Evolutionary conservation across 2,113 vertebrate species (phyloP).

Genomic region (Sinocyclocheilus grahami): DNA sequence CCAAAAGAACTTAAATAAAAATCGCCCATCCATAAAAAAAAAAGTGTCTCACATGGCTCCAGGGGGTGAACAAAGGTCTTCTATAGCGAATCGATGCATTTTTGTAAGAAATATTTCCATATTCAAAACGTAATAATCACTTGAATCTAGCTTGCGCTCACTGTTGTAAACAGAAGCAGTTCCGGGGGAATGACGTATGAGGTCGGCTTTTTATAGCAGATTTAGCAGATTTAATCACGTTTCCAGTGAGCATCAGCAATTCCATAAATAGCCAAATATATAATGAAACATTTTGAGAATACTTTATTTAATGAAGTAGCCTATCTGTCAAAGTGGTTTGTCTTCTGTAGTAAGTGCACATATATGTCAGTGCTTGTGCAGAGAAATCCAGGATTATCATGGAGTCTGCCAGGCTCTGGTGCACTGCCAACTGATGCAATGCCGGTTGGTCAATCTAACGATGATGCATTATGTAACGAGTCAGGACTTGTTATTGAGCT

Average conservation of each 20-base stretch:
- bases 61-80: no score
- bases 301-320: background rate
- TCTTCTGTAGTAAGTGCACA: background rate
- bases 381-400: constrained; percentile 34
- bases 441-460: background rate
- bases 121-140: no score
- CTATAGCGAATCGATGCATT: no score
- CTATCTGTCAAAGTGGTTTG: background rate
- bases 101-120: no score
- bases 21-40: no score
- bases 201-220: no score
- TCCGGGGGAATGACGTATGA: no score
- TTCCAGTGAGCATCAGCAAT: background rate
- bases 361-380: constrained; percentile 8
- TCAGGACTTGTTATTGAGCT: background rate
- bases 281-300: constrained; percentile 2
- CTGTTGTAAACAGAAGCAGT: no score
- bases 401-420: constrained; percentile 20
- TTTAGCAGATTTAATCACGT: background rate
- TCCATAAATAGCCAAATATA: background rate
- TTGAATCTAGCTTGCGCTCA: no score
- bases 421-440: background rate
- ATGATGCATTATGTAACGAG: constrained; percentile 1
- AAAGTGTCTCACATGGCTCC: no score
- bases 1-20: no score